Evolutionary conservation across 2,888 invertebrate species (phyloP).

Genomic region (Rapana venosa): DNA sequence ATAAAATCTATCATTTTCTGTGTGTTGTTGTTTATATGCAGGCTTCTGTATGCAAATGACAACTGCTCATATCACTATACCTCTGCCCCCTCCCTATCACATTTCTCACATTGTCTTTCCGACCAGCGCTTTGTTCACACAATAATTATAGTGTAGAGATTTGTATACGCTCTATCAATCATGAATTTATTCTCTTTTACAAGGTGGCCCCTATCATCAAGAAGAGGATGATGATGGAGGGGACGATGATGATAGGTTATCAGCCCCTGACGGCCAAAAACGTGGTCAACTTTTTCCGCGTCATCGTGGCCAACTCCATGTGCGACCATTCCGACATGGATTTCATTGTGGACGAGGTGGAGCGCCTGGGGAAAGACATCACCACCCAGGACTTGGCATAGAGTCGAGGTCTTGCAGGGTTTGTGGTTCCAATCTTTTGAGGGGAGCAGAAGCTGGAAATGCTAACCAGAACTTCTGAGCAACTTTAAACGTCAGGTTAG

Average conservation of each 20-base stretch:
- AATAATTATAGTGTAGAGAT: too few relatives aligned
- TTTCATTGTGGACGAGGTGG: constrained; percentile 94
- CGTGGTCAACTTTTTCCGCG: constrained; percentile 98
- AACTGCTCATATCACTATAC: too few relatives aligned
- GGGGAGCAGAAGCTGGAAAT: too few relatives aligned
- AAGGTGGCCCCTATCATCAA: constrained; percentile 87
- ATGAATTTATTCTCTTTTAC: constrained; percentile 18
- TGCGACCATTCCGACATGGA: constrained; percentile 94
- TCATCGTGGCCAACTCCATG: constrained; percentile 96
- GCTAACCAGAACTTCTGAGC: too few relatives aligned
- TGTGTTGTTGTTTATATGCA: too few relatives aligned
- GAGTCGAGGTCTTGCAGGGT: neutral
- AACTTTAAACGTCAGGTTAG: too few relatives aligned
- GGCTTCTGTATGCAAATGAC: too few relatives aligned
- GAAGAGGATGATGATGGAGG: constrained; percentile 96
- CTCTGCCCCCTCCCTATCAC: too few relatives aligned
- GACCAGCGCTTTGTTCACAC: too few relatives aligned
- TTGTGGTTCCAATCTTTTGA: too few relatives aligned
- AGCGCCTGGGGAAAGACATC: constrained; percentile 92
- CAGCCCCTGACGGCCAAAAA: constrained; percentile 91
- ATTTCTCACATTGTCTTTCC: too few relatives aligned
- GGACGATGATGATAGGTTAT: constrained; percentile 98
- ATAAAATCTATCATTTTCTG: too few relatives aligned
- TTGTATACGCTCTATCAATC: neutral
- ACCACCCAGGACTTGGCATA: constrained; percentile 27